These are phyloP conservation scores for Strix aluco DNA, from an alignment of 2,113 vertebrate genomes.

Conservation along the genomic window DNA sequence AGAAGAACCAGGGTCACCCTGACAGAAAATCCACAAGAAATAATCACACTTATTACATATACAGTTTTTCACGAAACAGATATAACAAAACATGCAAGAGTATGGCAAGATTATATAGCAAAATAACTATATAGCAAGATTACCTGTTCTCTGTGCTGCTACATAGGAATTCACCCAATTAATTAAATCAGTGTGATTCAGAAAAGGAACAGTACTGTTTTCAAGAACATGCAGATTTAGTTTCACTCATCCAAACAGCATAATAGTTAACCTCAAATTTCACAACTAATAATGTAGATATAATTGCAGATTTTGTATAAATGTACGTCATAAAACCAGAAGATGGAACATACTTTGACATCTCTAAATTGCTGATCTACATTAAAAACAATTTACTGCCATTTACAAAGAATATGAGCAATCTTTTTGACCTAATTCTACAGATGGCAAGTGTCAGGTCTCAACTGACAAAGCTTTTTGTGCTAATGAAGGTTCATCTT, in stretches of 20 bases:
- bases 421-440: not conserved
- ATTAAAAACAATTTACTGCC: not conserved
- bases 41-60: not conserved
- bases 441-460: not conserved
- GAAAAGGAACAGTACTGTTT: not conserved
- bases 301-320: not conserved
- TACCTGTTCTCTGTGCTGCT: not conserved
- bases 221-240: not conserved
- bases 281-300: not conserved
- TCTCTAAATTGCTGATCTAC: not conserved
- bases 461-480: conserved; percentile 15
- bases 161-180: not conserved
- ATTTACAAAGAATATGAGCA: not conserved
- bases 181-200: not conserved
- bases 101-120: not conserved
- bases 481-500: not conserved
- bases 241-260: not conserved
- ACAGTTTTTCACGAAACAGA: not conserved
- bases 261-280: not conserved
- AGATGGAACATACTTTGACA: not conserved
- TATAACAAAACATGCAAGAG: not conserved
- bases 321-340: not conserved
- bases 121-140: not conserved
- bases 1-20: conserved; percentile 96
- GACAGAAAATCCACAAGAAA: conserved; percentile 64